Base-by-base conservation (phyloP, 2,797 vertebrate genomes). In the Sebastes paucispinis region DNA sequence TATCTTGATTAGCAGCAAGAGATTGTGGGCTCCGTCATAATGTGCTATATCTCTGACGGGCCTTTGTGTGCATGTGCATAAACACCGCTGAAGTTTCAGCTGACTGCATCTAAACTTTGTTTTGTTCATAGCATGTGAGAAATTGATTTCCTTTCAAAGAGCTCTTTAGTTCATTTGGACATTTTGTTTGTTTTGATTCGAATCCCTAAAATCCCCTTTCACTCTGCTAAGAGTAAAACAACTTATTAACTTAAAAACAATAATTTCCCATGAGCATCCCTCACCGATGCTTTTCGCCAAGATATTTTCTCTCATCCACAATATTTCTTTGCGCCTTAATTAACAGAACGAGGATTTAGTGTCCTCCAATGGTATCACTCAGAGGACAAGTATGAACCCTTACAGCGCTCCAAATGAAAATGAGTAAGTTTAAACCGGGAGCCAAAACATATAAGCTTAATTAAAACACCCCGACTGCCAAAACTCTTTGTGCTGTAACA, bases 221-320 rank as follows among this genome's bases (percentile, higher is more conserved):
- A 69, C 87, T 90, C 88, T 73, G 83, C 89, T 87, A 83, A 88
- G 89, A 91, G 83, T 89, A 88, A 91, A 91, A 92, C 81, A 93
- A 91, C 79, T 85, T 92, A 93, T 91, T 92, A 88, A 91, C 80
- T 93, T 89, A 92, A 92, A 92, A 93, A 92, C 89, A 93, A 91
- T 92, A 87, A 92, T 93, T 93, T 93, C 92, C 92, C 91, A 74
- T 67, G 90, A 91, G 92, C 80, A 82, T 89, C 78, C 63, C 70
- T 71, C 76, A 14, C 65, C 5, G 52, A 73, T 68, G 79, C 75
- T 75, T 90, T 87, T 78, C 79, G 90, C 90, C 86, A 90, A 88
- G 74, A 88, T 75, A 73, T 87, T 85, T 89, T 84, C 81, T 87
- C 82, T 79, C 80, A 83, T 91, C 84, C 77, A 70, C 79, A 78